Evolutionary conservation across 2,888 invertebrate species (phyloP).

Genomic region (Amorpha juglandis): DNA sequence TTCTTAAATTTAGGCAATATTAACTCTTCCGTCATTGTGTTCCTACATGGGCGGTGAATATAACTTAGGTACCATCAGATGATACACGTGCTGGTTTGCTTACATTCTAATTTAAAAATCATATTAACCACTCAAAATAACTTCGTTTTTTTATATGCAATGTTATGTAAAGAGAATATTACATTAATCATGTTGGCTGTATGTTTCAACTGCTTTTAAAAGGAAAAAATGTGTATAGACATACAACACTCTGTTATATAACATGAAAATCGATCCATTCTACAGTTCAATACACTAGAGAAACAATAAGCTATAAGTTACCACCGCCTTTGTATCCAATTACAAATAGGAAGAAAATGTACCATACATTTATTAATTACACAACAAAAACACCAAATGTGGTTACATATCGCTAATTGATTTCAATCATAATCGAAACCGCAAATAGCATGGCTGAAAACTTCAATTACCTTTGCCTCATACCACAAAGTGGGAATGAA

Average conservation of each 20-base stretch:
- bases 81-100: no score
- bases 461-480: slow-evolving; percentile 24
- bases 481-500: slow-evolving; percentile 7
- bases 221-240: slow-evolving; percentile 16
- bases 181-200: slow-evolving; percentile 7
- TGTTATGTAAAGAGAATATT: neutral
- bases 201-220: slow-evolving; percentile 2
- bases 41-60: no score
- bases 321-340: slow-evolving; percentile 1
- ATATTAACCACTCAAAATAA: no score
- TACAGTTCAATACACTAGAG: slow-evolving; percentile 16
- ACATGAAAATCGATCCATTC: slow-evolving; percentile 6
- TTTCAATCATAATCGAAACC: neutral
- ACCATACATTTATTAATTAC: neutral
- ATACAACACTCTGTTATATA: slow-evolving; percentile 5
- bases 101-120: no score
- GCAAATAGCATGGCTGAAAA: neutral
- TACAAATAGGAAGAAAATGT: neutral
- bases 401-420: neutral
- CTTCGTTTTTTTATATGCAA: slow-evolving; percentile 2
- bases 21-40: no score
- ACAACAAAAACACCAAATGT: neutral
- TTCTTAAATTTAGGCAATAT: no score
- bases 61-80: no score
- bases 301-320: slow-evolving; percentile 23